Evolutionary conservation across 53 echinoderm and acorn worm species (phyloP).

Genomic region (Pentamera pediparva): DNA sequence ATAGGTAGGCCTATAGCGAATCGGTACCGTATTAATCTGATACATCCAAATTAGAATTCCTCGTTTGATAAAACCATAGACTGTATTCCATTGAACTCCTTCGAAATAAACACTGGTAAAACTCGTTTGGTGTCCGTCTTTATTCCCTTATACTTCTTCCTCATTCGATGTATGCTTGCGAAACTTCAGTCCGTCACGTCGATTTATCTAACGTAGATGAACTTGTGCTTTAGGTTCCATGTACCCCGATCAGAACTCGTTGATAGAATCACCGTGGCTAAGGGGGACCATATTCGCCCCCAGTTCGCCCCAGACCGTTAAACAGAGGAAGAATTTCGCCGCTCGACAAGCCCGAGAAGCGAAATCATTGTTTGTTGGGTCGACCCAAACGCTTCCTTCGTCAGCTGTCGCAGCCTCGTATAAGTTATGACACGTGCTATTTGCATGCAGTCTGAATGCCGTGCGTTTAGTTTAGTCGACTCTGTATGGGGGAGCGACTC

Average conservation of each 20-base stretch:
- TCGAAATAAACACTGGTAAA: too few species aligned
- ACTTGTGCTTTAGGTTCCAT: too few species aligned
- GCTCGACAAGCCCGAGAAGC: conserved; percentile 22
- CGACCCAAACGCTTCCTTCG: conserved; percentile 14
- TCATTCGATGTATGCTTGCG: too few species aligned
- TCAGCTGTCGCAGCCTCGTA: conserved; percentile 19
- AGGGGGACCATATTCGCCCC: conserved; percentile 19
- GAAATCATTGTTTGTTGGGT: conserved; percentile 18
- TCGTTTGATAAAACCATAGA: too few species aligned
- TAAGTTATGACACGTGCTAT: conserved; percentile 34
- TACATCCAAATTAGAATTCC: too few species aligned
- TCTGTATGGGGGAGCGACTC: too few species aligned
- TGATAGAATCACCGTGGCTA: conserved; percentile 14
- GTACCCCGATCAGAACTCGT: too few species aligned
- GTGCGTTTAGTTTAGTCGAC: too few species aligned
- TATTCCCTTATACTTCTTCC: neutral
- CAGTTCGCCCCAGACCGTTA: conserved; percentile 31
- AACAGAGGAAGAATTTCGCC: conserved; percentile 26
- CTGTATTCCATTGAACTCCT: too few species aligned
- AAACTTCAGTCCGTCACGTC: neutral
- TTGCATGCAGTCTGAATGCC: conserved; percentile 2
- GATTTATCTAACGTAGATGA: conserved; percentile 12
- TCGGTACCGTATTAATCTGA: too few species aligned
- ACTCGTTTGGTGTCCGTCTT: too few species aligned
- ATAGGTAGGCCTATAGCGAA: too few species aligned